Conservation (phyloP, 2,888 invertebrate species). For the Molorchus minor region DNA sequence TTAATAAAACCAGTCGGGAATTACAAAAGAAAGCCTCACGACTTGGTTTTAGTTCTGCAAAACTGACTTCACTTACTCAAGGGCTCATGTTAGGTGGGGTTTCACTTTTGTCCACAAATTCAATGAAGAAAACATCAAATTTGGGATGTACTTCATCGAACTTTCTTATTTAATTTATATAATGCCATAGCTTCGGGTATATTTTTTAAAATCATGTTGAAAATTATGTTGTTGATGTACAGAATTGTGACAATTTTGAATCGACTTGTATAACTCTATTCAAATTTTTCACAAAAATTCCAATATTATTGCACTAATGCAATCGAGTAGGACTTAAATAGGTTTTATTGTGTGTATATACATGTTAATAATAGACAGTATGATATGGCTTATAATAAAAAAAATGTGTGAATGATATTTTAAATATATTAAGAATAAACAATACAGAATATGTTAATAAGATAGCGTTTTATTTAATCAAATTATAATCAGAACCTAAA, state of each 20-base stretch:
- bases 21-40: not conserved
- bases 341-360: constrained; percentile 54
- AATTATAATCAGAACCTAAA: too few relatives aligned
- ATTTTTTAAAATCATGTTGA: constrained; percentile 8
- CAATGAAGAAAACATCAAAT: too few relatives aligned
- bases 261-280: constrained; percentile 21
- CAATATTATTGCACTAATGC: constrained; percentile 43
- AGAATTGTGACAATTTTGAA: constrained; percentile 41
- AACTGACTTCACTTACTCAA: constrained; percentile 45
- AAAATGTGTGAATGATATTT: constrained; percentile 57
- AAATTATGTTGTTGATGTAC: constrained; percentile 37
- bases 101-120: constrained; percentile 39
- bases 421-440: constrained; percentile 54
- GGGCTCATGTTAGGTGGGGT: constrained; percentile 50
- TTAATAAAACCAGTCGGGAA: constrained; percentile 1
- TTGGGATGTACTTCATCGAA: not conserved
- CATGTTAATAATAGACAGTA: constrained; percentile 54
- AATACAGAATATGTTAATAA: constrained; percentile 46
- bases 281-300: constrained; percentile 31
- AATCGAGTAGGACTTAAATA: constrained; percentile 51
- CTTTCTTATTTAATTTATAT: constrained; percentile 10
- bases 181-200: constrained; percentile 1
- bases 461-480: constrained; percentile 24
- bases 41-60: constrained; percentile 27
- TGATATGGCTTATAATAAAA: constrained; percentile 50